Base-by-base conservation (phyloP, 2,113 vertebrate species). In the Cariama cristata region DNA sequence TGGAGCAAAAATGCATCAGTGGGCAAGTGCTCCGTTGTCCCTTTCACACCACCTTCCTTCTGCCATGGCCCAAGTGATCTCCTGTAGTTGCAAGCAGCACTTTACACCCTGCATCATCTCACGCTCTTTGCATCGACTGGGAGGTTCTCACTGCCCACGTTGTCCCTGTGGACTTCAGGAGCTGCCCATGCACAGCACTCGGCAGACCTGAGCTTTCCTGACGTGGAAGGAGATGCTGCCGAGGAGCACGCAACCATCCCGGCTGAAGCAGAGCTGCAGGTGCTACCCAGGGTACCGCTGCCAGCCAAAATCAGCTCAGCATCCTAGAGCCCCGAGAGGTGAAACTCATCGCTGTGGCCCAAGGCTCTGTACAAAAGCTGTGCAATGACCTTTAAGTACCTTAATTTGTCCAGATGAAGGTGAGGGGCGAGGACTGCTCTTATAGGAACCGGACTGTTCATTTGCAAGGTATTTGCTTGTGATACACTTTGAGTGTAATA, bases 371-470 rank as follows among this genome's bases (percentile, higher is more conserved):
- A 35, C 8, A 1, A 66, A 66, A 71, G 69, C 47, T 47, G n/a
- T 47, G 52, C 69, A 22, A 3, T 50, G 42, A 30, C 71, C 71
- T 86, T 72, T 27, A 16, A 53, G 44, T 49, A 22, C 44, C 40
- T 40, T 63, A 4, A 26, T 55, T 79, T 67, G 32, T 52, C 45
- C 58, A 45, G 53, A 2, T 49, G 62, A 88, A 81, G 59, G 81
- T 58, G 73, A 74, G 76, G 50, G 49, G 60, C 4, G 1, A 64
- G 40, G 35, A 18, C 40, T 52, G 79, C 53, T 76, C 45, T 44
- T 33, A 7, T 0, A 33, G 58, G 80, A 76, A 18, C 53, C 3
- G 56, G 60, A 50, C 87, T 0, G 0, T 75, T 91, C 11, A 4
- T 90, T 84, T 40, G 27, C 74, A 24, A 87, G 45, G 38, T 50